Evolutionary conservation across 2,888 invertebrate species (phyloP), one percentile per base, ranked within the genome.

Genomic region (Platycheirus rosarum): DNA sequence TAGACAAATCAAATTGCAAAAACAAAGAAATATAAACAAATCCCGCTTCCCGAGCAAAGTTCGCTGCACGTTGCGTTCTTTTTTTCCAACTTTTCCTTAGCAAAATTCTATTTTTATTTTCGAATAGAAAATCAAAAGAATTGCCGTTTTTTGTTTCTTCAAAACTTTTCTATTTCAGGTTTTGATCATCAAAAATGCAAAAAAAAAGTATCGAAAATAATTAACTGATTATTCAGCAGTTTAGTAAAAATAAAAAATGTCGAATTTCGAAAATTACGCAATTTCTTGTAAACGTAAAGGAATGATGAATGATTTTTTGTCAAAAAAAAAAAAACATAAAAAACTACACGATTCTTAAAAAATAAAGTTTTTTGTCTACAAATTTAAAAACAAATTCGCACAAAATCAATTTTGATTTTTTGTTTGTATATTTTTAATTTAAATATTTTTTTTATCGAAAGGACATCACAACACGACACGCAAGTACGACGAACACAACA

Each of bases 101-200:
- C 66, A 51, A 77, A 82, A 32, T 57, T 82, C 82, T 82, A 82
- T 82, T 82, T 82, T 82, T 63, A 46, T 57, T 57, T 62, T 60
- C 63, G 82, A 73, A 77, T 76, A 76, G 80, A 82, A 77, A 60
- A 51, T 82, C 71, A 77, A 77, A 82, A 63, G 73, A 76, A 73
- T 76, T 46, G 66, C 71, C 35, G 42, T 68, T 60, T 60, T n/a
- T 44, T 23, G n/a, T 51, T 71, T 49, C 66, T 44, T 66, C 44
- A 69, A 69, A 46, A 23, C 57, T 37, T 74, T 51, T 75, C 69
- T 69, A 69, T 76, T 76, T 69, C 62, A 29, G 26, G 14, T 55
- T 69, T 48, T 63, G 49, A 63, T 48, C 13, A 40, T 53, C 53
- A 51, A 53, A 66, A 53, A 29, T 69, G 60, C 26, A 57, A 65